Base-by-base conservation (phyloP, 1,140 invertebrate species). In the Portunus trituberculatus region DNA sequence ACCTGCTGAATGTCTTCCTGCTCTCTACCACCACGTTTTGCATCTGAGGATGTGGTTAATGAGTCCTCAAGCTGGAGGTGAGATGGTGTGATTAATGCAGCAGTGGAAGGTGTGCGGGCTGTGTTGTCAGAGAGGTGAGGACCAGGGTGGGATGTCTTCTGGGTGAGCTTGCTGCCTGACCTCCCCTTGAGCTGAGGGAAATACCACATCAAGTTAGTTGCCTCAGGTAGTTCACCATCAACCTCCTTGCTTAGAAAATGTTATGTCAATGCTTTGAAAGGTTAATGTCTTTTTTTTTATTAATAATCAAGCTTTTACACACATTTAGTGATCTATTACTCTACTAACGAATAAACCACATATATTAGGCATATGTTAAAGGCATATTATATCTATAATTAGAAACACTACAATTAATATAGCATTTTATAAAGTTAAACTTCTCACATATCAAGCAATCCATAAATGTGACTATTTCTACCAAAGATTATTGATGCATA, bases 1-100 rank as follows among this genome's bases (percentile, higher is more conserved):
- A 95, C 91, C 91, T 93, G 94, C 84, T 89, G 94, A 48, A 95
- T 92, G 67, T 95, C 94, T 39, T 92, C 83, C 52, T 92, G 31
- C 25, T 95, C 94, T 28, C 88, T 84, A 82, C 20, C 48, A 67
- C 89, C 91, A 28, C 45, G 46, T 20, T 76, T 76, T 28, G 52
- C 84, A 94, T 83, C 92, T 87, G 92, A 59, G n/a, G 83, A 48
- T 84, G 32, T 87, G 45, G 92, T 93, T 87, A 87, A 59, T 31
- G 76, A 20, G 10, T 52, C 92, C 82, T 52, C 45, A n/a, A 39
- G 88, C 45, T 28, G 25, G 45, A 25, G 92, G 67, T 52, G 92
- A 52, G 92, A 59, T n/a, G 83, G 29, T 45, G 83, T 52, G 45
- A 28, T 28, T 93, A 52, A 59, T 87, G 76, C 52, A 46, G 82